phyloP scores from a whole-genome alignment of 2,888 invertebrate genomes.

The Sylvicola cinctus region DNA sequence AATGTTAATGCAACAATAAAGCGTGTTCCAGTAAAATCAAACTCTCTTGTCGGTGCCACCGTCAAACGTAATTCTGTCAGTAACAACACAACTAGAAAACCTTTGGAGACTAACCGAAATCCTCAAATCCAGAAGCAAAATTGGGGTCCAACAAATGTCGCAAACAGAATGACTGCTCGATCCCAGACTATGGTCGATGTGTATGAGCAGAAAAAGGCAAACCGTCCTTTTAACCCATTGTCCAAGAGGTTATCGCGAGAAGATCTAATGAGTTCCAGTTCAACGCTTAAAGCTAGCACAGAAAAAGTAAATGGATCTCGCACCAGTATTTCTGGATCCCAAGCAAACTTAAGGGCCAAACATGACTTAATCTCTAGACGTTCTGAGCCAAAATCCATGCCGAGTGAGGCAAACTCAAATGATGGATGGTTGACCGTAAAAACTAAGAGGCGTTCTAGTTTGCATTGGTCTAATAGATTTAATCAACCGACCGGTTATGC shows the following conservation, averaged over 20 bases:
- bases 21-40: background rate
- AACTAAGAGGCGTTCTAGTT: constrained; percentile 45
- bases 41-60: no score
- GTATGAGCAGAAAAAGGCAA: constrained; percentile 8
- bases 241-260: constrained; percentile 16
- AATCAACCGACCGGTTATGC: constrained; percentile 67
- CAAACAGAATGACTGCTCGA: constrained; percentile 18
- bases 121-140: background rate
- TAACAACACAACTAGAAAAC: no score
- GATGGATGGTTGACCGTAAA: constrained; percentile 87
- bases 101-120: no score
- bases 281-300: constrained; percentile 23
- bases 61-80: no score
- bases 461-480: constrained; percentile 55
- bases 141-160: constrained; percentile 14
- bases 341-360: constrained; percentile 1
- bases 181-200: constrained; percentile 26
- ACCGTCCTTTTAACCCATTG: background rate
- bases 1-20: no score
- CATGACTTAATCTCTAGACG: constrained; percentile 13
- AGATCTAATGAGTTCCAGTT: constrained; percentile 22
- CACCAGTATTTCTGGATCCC: constrained; percentile 15
- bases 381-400: constrained; percentile 20
- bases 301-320: constrained; percentile 19
- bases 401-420: constrained; percentile 20